Percentiles rank a stretch among this genome's conserved stretches.
These are phyloP conservation scores for Heterodera schachtii DNA, from an alignment of 1,140 invertebrate species.

Conservation along the genomic window DNA sequence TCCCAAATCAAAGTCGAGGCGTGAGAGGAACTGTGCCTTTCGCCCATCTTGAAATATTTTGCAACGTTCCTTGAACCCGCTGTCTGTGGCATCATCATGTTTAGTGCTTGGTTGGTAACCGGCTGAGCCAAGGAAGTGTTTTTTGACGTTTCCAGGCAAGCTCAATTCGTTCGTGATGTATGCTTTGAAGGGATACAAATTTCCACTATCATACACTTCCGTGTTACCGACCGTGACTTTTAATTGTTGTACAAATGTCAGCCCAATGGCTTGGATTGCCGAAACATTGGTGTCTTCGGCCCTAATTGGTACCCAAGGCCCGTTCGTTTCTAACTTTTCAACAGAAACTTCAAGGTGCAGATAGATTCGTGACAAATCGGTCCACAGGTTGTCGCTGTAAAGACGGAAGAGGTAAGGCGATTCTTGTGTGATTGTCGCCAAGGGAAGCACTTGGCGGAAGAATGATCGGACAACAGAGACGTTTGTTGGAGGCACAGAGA, in stretches of 20 bases:
- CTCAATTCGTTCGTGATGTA: slow-evolving; percentile 28
- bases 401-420: slow-evolving; percentile 18
- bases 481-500: slow-evolving; percentile 34
- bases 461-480: slow-evolving; percentile 24
- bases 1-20: slow-evolving; percentile 39
- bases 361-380: slow-evolving; percentile 33
- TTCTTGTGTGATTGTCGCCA: slow-evolving; percentile 30
- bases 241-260: slow-evolving; percentile 34
- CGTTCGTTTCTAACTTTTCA: slow-evolving; percentile 1
- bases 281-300: slow-evolving; percentile 1
- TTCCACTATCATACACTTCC: slow-evolving; percentile 33
- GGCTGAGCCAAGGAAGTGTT: slow-evolving; percentile 16
- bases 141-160: slow-evolving; percentile 14
- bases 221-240: slow-evolving; percentile 27
- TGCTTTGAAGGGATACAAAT: slow-evolving; percentile 29
- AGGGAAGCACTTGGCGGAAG: slow-evolving; percentile 34
- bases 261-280: slow-evolving; percentile 33
- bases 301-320: neutral
- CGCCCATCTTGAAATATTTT: slow-evolving; percentile 12
- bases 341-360: slow-evolving; percentile 20
- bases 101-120: slow-evolving; percentile 6
- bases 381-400: slow-evolving; percentile 30
- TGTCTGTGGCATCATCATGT: neutral
- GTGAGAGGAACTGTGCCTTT: slow-evolving; percentile 30
- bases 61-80: slow-evolving; percentile 17